Base-by-base conservation (phyloP, 2,113 vertebrate species). In the Craseonycteris thonglongyai region DNA sequence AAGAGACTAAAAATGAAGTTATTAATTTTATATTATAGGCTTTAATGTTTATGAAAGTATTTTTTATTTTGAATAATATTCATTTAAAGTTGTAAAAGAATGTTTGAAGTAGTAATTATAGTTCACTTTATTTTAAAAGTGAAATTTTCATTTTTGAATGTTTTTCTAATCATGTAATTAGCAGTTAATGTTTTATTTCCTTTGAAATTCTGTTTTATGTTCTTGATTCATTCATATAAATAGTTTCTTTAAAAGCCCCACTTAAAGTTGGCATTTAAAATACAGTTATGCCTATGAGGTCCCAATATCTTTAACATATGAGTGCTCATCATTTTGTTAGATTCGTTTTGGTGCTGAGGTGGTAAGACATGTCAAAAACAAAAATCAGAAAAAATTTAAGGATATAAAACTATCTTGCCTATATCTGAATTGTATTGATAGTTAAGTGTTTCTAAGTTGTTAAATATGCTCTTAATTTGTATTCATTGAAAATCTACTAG, bases 11-110 rank as follows among this genome's bases (percentile, higher is more conserved):
- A 58, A 91, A 63, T 51, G 47, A 93, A 93, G 2, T 9, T 92
- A 78, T 28, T 66, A 54, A n/a, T 78, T 76, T 72, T 88, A 82
- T 79, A 21, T 47, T 42, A 72, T 35, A 79, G 16, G n/a, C 8
- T 94, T 94, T 84, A 92, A 56, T 69, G 51, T 54, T 91, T 92
- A 66, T 51, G 47, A 93, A 93, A 33, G 35, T 86, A 58, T 58
- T 81, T 61, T 93, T 68, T 56, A 92, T 61, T 91, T 94, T 71
- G n/a, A n/a, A 56, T 42, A 78, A 58, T 82, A 89, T 14, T 8
- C 38, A 75, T 24, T 86, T 74, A 30, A 86, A 82, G n/a, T 78
- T 61, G 3, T 59, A 91, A 93, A 88, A 80, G 13, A 61, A 88
- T 78, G 7, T 68, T 63, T 61, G 5, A 88, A 93, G 75, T 84